A percentile compares a stretch with the other conserved stretches of the same genome.
Evolutionary conservation across 2,113 vertebrate genomes (phyloP).

Genomic region (Seriola rivoliana): DNA sequence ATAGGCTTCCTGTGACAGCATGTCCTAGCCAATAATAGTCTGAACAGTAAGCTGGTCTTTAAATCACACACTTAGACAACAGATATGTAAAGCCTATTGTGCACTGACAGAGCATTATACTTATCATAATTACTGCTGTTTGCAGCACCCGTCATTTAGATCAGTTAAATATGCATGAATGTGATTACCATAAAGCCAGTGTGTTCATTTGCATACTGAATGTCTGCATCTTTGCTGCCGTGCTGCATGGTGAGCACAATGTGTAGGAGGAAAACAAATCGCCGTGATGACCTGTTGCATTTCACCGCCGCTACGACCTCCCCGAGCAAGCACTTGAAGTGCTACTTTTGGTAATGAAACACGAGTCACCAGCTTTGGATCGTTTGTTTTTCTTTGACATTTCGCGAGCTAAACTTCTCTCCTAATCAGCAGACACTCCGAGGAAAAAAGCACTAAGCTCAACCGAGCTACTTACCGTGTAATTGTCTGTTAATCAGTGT

Average conservation of each 20-base stretch:
- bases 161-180: conserved; percentile 30
- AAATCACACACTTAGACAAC: conserved; percentile 38
- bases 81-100: conserved; percentile 6
- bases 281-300: conserved; percentile 27
- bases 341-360: conserved; percentile 39
- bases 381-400: conserved; percentile 25
- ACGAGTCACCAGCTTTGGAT: neutral
- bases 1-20: conserved; percentile 37
- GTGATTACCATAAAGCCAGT: neutral
- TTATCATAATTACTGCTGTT: conserved; percentile 37
- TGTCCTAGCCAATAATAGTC: conserved; percentile 24
- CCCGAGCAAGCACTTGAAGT: conserved; percentile 3
- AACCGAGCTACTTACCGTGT: conserved; percentile 28
- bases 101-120: conserved; percentile 9
- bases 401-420: conserved; percentile 6
- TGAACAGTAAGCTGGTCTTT: conserved; percentile 16
- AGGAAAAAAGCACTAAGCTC: conserved; percentile 3
- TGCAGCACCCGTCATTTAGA: conserved; percentile 14
- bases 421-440: conserved; percentile 19
- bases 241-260: neutral
- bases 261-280: conserved; percentile 4
- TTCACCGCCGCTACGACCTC: neutral
- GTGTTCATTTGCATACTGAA: conserved; percentile 16
- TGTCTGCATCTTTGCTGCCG: neutral
- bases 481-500: conserved; percentile 40